Conservation (phyloP, 2,888 invertebrate species). For the Leucophora obtusa region DNA sequence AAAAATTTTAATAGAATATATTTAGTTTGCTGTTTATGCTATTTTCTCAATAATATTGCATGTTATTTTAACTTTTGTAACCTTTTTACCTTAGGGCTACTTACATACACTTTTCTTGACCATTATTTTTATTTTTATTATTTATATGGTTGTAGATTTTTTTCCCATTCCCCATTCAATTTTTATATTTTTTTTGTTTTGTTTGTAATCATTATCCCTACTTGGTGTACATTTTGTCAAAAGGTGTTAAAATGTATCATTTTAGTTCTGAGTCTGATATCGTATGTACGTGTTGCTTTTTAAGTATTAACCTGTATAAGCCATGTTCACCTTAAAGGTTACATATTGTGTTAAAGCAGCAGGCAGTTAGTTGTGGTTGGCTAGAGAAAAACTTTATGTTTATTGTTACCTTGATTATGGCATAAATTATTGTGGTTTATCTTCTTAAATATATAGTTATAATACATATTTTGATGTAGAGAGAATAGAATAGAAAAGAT, state of each 20-base stretch:
- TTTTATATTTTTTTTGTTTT: neutral
- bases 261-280: slow-evolving; percentile 2
- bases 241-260: slow-evolving; percentile 47
- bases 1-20: no score
- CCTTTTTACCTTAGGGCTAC: slow-evolving; percentile 48
- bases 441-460: slow-evolving; percentile 15
- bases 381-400: slow-evolving; percentile 33
- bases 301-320: slow-evolving; percentile 36
- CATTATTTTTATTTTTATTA: slow-evolving; percentile 14
- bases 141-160: slow-evolving; percentile 23
- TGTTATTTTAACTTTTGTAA: slow-evolving; percentile 43
- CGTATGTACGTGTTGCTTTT: slow-evolving; percentile 30
- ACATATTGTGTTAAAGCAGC: slow-evolving; percentile 4
- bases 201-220: neutral
- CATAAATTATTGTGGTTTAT: slow-evolving; percentile 58
- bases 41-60: slow-evolving; percentile 11
- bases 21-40: no score
- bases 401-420: slow-evolving; percentile 56
- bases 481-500: neutral
- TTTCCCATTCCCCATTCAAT: neutral
- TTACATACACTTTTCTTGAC: neutral
- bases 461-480: neutral
- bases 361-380: slow-evolving; percentile 17
- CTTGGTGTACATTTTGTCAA: slow-evolving; percentile 45
- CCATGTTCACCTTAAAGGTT: slow-evolving; percentile 47